Evolutionary conservation across 2,888 invertebrate species (phyloP).

Genomic region (Mimachlamys varia): DNA sequence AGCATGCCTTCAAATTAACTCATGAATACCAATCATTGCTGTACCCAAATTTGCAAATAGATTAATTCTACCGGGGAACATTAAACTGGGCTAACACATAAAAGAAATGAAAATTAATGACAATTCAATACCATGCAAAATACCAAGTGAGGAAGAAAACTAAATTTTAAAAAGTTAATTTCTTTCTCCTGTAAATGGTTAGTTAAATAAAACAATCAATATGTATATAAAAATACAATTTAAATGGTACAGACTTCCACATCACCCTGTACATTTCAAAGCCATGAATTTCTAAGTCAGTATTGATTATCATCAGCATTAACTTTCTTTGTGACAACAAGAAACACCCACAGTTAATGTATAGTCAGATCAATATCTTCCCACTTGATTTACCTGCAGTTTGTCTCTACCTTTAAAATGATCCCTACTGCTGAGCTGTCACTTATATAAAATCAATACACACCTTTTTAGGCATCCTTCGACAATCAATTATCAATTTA

Average conservation of each 20-base stretch:
- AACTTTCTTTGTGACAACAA: slow-evolving; percentile 22
- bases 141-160: background rate
- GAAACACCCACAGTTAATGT: slow-evolving; percentile 27
- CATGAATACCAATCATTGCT: slow-evolving; percentile 33
- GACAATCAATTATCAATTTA: background rate
- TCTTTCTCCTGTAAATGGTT: slow-evolving; percentile 8
- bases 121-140: background rate
- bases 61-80: slow-evolving; percentile 22
- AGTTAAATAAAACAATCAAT: slow-evolving; percentile 6
- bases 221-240: background rate
- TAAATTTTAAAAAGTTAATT: slow-evolving; percentile 30
- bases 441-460: slow-evolving; percentile 11
- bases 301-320: slow-evolving; percentile 12
- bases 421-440: slow-evolving; percentile 13
- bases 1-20: slow-evolving; percentile 33
- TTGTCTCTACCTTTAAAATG: background rate
- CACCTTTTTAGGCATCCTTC: slow-evolving; percentile 7
- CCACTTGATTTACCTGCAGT: slow-evolving; percentile 20
- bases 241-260: background rate
- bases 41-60: slow-evolving; percentile 19
- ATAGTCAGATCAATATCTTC: slow-evolving; percentile 5
- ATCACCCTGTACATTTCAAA: background rate
- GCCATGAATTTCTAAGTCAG: background rate
- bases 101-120: slow-evolving; percentile 2
- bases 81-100: slow-evolving; percentile 23